phyloP scores from a whole-genome alignment of 1,140 invertebrate genomes.

The Heliothis subflexa region DNA sequence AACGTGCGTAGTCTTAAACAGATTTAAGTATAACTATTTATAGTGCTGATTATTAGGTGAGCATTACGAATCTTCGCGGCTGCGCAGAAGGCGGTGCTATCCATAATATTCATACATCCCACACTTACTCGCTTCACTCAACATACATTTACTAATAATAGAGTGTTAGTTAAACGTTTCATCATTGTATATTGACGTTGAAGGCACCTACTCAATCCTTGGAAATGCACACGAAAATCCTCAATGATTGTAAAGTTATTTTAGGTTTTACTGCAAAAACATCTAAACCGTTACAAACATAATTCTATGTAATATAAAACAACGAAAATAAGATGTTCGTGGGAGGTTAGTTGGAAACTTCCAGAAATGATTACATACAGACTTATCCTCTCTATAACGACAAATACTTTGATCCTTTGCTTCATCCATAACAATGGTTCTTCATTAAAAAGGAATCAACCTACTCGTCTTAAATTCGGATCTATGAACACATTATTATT shows the following conservation, averaged over 20 bases:
- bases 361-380: neutral
- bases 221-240: conserved; percentile 10
- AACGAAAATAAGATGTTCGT: neutral
- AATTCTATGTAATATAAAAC: too few species aligned
- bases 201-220: conserved; percentile 19
- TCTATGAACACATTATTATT: too few species aligned
- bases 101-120: neutral
- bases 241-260: conserved; percentile 4
- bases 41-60: conserved; percentile 8
- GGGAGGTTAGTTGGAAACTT: neutral
- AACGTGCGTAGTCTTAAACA: neutral
- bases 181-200: conserved; percentile 11
- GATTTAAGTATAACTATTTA: conserved; percentile 12
- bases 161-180: conserved; percentile 8
- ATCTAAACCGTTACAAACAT: too few species aligned
- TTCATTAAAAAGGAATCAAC: too few species aligned
- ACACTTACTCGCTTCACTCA: neutral
- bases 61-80: neutral
- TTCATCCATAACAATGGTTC: too few species aligned
- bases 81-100: neutral
- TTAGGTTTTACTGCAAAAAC: neutral
- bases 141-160: conserved; percentile 21
- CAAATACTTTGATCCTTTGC: too few species aligned
- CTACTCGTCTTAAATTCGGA: too few species aligned
- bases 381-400: too few species aligned